phyloP scores from a whole-genome alignment of 2,888 invertebrate genomes.

The Petrolisthes cinctipes region DNA sequence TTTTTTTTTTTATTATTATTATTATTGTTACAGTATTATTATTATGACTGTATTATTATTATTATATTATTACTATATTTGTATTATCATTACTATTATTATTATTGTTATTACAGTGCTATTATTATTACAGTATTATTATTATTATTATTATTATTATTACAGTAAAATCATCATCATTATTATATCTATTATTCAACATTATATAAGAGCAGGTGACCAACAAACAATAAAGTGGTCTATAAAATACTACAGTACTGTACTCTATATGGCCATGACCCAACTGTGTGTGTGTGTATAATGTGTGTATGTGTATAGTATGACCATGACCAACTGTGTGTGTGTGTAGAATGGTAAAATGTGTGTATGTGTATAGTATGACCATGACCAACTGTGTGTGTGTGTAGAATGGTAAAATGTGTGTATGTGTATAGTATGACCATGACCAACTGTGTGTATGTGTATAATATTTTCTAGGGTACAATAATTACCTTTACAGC shows the following conservation, averaged over 20 bases:
- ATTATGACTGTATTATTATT: neutral
- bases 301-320: neutral
- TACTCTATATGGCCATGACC: neutral
- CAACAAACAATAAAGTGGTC: neutral
- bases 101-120: neutral
- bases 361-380: neutral
- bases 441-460: no score
- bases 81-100: no score
- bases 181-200: neutral
- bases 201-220: neutral
- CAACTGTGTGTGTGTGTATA: neutral
- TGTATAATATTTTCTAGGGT: no score
- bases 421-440: no score
- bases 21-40: neutral
- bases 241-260: neutral
- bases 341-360: no score
- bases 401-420: no score
- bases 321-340: no score
- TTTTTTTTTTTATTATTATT: neutral
- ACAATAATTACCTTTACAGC: conserved; percentile 67
- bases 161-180: neutral
- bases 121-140: neutral
- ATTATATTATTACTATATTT: neutral
- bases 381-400: neutral
- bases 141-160: neutral